These are phyloP conservation scores for Urocynchramus pylzowi DNA, from an alignment of 2,113 vertebrate genomes.

Conservation along the genomic window DNA sequence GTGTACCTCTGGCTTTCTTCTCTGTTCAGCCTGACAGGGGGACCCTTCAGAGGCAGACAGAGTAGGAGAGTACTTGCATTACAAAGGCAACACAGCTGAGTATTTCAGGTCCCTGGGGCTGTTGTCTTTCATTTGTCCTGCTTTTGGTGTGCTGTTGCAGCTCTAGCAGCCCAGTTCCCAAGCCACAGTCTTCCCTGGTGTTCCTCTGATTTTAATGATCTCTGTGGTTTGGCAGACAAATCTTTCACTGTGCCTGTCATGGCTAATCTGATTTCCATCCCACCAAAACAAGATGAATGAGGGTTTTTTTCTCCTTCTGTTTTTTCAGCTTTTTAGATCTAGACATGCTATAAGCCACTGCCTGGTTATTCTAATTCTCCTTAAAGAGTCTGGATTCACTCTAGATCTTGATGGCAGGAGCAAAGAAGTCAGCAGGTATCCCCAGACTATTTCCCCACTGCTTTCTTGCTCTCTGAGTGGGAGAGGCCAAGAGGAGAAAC, in stretches of 20 bases:
- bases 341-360: not conserved
- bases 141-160: not conserved
- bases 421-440: not conserved
- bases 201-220: not conserved
- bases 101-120: not conserved
- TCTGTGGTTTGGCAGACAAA: not conserved
- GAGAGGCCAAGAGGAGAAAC: not conserved
- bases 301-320: not conserved
- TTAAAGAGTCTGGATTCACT: not conserved
- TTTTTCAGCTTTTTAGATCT: not conserved
- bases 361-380: not conserved
- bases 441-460: not conserved
- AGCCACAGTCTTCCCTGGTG: not conserved
- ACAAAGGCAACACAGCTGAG: not conserved
- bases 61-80: not conserved
- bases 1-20: not conserved
- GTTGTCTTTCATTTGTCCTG: not conserved
- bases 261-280: not conserved
- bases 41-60: not conserved
- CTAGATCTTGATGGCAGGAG: not conserved
- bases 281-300: not conserved
- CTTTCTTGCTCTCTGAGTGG: not conserved
- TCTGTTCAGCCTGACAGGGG: not conserved
- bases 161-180: not conserved
- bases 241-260: not conserved